Conservation (phyloP, 2,888 invertebrate species). For the Tortricodes alternella region DNA sequence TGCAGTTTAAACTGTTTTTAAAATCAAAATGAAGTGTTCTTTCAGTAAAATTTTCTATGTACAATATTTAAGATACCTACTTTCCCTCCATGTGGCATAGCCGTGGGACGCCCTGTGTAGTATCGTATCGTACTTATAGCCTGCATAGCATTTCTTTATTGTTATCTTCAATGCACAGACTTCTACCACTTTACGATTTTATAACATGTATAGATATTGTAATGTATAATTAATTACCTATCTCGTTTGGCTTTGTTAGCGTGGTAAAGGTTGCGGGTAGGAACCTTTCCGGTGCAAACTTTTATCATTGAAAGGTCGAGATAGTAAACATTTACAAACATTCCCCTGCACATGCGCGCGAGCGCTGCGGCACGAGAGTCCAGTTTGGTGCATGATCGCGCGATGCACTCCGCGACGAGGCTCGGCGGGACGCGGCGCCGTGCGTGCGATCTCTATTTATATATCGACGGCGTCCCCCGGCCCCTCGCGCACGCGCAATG, state of each 20-base stretch:
- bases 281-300: conserved; percentile 16
- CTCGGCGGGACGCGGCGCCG: conserved; percentile 33
- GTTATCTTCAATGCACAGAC: too few species aligned
- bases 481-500: conserved; percentile 67
- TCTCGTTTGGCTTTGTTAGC: not conserved
- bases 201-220: too few species aligned
- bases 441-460: conserved; percentile 64
- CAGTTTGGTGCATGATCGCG: conserved; percentile 36
- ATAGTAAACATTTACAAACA: conserved; percentile 60
- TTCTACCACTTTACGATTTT: too few species aligned
- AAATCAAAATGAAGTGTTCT: too few species aligned
- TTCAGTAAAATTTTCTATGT: too few species aligned
- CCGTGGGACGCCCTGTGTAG: too few species aligned
- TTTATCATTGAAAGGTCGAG: conserved; percentile 40
- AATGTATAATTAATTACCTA: not conserved
- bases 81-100: too few species aligned
- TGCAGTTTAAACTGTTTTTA: too few species aligned
- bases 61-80: too few species aligned
- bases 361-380: conserved; percentile 19
- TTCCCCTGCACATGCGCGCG: conserved; percentile 39
- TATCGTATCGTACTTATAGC: too few species aligned
- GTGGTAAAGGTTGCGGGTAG: not conserved
- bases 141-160: too few species aligned
- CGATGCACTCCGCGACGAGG: conserved; percentile 41
- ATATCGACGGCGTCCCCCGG: conserved; percentile 65